Percentiles rank a stretch among this genome's conserved stretches.
These are phyloP conservation scores for Petrophora chlorosata DNA, from an alignment of 2,888 invertebrate genomes.

Conservation along the genomic window DNA sequence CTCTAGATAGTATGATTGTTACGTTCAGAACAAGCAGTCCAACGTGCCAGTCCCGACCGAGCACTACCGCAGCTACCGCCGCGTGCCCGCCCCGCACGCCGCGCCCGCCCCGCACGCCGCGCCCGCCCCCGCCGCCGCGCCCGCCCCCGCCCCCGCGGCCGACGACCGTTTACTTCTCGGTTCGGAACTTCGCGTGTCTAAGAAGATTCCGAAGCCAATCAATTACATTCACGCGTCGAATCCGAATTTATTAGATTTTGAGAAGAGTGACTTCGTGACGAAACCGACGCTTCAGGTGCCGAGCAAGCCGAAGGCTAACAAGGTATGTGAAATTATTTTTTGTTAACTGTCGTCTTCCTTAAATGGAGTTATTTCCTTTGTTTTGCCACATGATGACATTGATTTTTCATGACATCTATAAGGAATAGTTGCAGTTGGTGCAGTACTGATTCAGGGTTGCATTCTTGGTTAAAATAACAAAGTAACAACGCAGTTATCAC, in stretches of 20 bases:
- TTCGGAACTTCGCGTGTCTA: constrained; percentile 32
- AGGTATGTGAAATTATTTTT: constrained; percentile 26
- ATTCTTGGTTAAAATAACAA: no score
- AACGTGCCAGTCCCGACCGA: constrained; percentile 89
- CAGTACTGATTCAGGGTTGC: no score
- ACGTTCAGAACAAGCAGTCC: constrained; percentile 59
- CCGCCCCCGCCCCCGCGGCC: constrained; percentile 21
- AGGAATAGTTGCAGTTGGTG: no score
- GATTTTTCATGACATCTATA: no score
- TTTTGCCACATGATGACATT: no score
- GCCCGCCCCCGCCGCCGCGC: constrained; percentile 11
- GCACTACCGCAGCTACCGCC: constrained; percentile 89
- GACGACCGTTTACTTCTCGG: constrained; percentile 16
- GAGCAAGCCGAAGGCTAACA: constrained; percentile 51
- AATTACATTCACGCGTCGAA: constrained; percentile 89
- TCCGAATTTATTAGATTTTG: constrained; percentile 87
- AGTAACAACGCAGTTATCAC: no score
- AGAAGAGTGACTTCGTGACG: constrained; percentile 72
- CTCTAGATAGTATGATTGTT: no score
- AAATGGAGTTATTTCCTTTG: no score
- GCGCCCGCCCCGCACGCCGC: constrained; percentile 20
- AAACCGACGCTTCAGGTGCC: constrained; percentile 57
- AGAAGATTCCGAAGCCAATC: constrained; percentile 74
- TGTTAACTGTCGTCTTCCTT: no score
- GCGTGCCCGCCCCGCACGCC: constrained; percentile 79